Base-by-base conservation (phyloP, 2,797 vertebrate species). In the Bucorvus abyssinicus region DNA sequence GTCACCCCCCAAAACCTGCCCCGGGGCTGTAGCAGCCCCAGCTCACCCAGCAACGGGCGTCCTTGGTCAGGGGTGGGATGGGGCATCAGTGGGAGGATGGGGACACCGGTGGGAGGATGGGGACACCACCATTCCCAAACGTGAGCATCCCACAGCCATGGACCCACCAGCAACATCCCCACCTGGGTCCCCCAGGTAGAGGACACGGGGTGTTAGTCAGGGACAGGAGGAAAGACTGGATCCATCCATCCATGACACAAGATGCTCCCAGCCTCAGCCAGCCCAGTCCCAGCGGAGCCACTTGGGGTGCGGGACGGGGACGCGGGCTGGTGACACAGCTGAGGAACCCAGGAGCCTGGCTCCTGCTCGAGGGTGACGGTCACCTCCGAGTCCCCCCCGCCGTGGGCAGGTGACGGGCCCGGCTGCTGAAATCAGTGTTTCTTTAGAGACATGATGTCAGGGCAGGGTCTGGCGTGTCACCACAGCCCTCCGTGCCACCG, bases 351-450 rank as follows among this genome's bases (percentile, higher is more conserved):
- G 15, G n/a, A 49, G 78, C 3, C 60, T 0, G 3, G n/a, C 44
- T 29, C 9, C 7, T 3, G 16, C 21, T 34, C 1, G 2, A 16
- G 60, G 60, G 50, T n/a, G 84, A 68, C 1, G 1, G 74, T 24
- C 38, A 15, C 55, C 27, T 2, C 55, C 0, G 1, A 10, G 64
- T 12, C 5, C 10, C 45, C 49, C 38, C 20, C 8, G 1, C 23
- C 0, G 1, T 1, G 0, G 63, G 19, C 4, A 8, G 1, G 3
- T 45, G 82, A 63, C 0, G 0, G 32, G 47, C 78, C 70, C 3
- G 0, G 30, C 26, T 34, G n/a, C 29, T 84, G 71, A 89, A 85
- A 60, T 56, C 95, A 50, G 34, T 18, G 67, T 56, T 76, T 61
- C 50, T 65, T 56, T 36, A 61, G 30, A 87, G 87, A 30, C n/a